These are phyloP conservation scores for Pseudomugil tenellus DNA, from an alignment of 2,797 vertebrate genomes.

Conservation along the genomic window DNA sequence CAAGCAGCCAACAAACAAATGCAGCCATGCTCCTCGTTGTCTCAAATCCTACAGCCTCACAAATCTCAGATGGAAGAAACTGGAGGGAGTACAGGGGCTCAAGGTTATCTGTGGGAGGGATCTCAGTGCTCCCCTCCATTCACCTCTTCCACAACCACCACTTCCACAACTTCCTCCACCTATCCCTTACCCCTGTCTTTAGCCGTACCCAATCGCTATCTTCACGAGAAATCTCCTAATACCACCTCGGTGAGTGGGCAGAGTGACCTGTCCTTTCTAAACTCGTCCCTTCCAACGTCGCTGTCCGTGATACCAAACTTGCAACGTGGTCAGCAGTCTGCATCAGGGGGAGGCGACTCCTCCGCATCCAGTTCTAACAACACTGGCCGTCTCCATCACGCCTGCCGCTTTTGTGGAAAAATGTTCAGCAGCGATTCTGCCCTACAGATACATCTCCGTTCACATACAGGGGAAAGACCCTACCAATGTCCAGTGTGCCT, in stretches of 20 bases:
- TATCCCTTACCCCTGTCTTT: conserved; percentile 78
- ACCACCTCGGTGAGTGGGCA: conserved; percentile 67
- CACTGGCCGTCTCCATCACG: conserved; percentile 79
- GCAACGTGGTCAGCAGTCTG: conserved; percentile 67
- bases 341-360: conserved; percentile 51
- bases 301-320: conserved; percentile 61
- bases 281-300: conserved; percentile 68
- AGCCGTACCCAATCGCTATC: conserved; percentile 77
- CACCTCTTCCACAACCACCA: conserved; percentile 65
- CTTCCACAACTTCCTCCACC: conserved; percentile 70
- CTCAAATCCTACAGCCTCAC: conserved; percentile 81
- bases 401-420: conserved; percentile 91
- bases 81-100: conserved; percentile 51
- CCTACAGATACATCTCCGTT: conserved; percentile 92
- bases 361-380: conserved; percentile 51
- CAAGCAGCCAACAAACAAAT: conserved; percentile 72
- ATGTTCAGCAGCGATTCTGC: conserved; percentile 91
- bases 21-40: conserved; percentile 75
- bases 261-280: conserved; percentile 69
- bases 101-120: conserved; percentile 65
- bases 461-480: conserved; percentile 92
- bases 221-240: conserved; percentile 81
- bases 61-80: conserved; percentile 74
- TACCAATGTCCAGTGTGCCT: conserved; percentile 93
- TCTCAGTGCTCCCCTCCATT: conserved; percentile 70